A percentile compares a stretch with the other conserved stretches of the same genome.
These are phyloP conservation scores for Uloborus plumipes DNA, from an alignment of 2,888 invertebrate species.

Conservation along the genomic window DNA sequence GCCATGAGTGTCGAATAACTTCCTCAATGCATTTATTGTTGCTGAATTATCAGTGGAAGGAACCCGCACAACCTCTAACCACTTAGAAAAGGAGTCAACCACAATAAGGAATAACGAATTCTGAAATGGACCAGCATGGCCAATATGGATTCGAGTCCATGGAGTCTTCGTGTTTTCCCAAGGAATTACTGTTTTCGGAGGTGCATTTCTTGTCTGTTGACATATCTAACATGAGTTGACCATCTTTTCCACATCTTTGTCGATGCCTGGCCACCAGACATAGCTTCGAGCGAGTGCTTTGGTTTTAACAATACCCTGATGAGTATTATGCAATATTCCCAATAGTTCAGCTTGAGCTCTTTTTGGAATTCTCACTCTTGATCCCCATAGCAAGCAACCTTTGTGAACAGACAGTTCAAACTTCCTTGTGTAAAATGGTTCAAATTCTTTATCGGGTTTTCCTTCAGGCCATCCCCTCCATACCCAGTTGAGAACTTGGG, in stretches of 20 bases:
- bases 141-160: constrained; percentile 25
- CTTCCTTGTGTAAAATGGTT: neutral
- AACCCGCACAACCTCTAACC: too few relatives aligned
- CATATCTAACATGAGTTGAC: neutral
- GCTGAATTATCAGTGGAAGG: too few relatives aligned
- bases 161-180: too few relatives aligned
- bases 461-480: constrained; percentile 6
- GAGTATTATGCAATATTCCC: constrained; percentile 3
- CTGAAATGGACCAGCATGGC: constrained; percentile 62
- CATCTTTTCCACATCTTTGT: neutral
- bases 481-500: constrained; percentile 6
- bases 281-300: neutral
- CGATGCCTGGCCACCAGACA: neutral
- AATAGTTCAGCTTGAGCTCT: neutral
- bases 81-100: too few relatives aligned
- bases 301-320: constrained; percentile 15
- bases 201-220: constrained; percentile 8
- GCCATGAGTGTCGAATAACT: too few relatives aligned
- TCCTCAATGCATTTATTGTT: too few relatives aligned
- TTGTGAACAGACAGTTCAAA: neutral
- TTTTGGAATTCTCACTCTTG: too few relatives aligned
- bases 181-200: neutral
- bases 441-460: neutral
- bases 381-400: neutral
- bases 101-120: constrained; percentile 3